These are phyloP conservation scores for Lophotriccus pileatus DNA, from an alignment of 2,797 vertebrate genomes.

Conservation along the genomic window DNA sequence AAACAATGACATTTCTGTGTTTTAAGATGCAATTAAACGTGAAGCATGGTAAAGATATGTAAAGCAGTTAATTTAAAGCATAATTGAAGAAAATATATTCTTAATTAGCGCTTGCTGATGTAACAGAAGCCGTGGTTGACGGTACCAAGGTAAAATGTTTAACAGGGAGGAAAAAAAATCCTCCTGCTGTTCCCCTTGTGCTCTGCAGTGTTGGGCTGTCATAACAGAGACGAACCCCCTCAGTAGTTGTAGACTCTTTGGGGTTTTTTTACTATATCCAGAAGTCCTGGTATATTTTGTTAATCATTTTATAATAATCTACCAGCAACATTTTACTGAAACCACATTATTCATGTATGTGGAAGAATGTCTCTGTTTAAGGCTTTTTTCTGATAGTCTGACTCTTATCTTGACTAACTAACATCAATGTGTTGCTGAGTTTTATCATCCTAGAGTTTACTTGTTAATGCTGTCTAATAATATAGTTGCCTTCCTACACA, in stretches of 20 bases:
- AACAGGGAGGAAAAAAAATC: background rate
- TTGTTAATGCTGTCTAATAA: background rate
- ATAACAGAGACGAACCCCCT: background rate
- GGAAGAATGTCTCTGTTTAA: background rate
- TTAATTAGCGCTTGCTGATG: conserved; percentile 1
- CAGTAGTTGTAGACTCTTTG: too few relatives aligned
- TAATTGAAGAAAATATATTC: conserved; percentile 1
- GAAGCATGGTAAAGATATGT: background rate
- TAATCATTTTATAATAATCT: background rate
- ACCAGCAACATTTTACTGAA: background rate
- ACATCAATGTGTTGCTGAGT: background rate
- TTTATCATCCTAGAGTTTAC: background rate
- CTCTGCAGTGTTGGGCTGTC: background rate
- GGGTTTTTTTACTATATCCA: background rate
- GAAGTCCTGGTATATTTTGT: background rate
- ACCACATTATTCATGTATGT: background rate
- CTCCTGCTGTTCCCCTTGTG: background rate
- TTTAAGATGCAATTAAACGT: conserved; percentile 11
- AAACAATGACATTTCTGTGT: background rate
- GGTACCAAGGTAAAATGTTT: background rate
- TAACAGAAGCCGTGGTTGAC: background rate
- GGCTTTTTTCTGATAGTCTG: background rate
- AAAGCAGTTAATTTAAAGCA: conserved; percentile 14
- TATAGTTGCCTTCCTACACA: background rate
- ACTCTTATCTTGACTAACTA: background rate